Evolutionary conservation across 2,113 vertebrate genomes (phyloP), one percentile per base, ranked within the genome.

Genomic region (Mus pahari): DNA sequence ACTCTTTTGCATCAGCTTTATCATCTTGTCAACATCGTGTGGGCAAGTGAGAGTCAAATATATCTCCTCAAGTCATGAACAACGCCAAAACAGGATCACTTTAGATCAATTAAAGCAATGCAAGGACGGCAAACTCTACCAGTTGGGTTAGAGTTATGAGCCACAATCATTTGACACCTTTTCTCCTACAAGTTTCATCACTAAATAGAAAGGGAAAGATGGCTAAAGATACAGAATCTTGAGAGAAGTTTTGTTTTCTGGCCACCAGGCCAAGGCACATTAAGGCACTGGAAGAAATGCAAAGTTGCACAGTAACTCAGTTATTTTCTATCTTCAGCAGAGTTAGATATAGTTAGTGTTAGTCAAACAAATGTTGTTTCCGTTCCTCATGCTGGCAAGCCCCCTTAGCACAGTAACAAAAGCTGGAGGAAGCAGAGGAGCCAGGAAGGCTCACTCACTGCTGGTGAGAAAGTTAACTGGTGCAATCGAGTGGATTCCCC

Each of bases 151-250:
- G 24, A 55, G 14, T 81, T 79, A 93, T 5, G 81, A 93, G 26
- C 12, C 26, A 75, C 12, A 89, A 5, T 70, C 64, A 73, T 39
- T 89, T 81, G 62, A 95, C 91, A 89, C 82, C 74, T 28, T 55
- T 90, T 79, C 66, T 81, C 36, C 55, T 10, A 0, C 3, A 28
- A 39, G 53, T 86, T 92, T 75, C 60, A 70, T 92, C 62, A 60
- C 64, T 81, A 70, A 91, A 42, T 24, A 82, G 13, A 74, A 24
- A 45, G 16, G 24, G 6, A 86, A 95, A 60, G 1, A 82, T 58
- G 19, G 17, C 58, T 86, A 71, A 89, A 93, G 58, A 78, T 64
- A 90, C 42, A 82, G 96, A 97, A 96, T 79, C n/a, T 88, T 55
- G 66, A 48, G 33, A 60, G 33, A 77, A 77, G 60, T 33, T 10